phyloP scores from a whole-genome alignment of 2,888 invertebrate genomes.

The Drosophila leonis region DNA sequence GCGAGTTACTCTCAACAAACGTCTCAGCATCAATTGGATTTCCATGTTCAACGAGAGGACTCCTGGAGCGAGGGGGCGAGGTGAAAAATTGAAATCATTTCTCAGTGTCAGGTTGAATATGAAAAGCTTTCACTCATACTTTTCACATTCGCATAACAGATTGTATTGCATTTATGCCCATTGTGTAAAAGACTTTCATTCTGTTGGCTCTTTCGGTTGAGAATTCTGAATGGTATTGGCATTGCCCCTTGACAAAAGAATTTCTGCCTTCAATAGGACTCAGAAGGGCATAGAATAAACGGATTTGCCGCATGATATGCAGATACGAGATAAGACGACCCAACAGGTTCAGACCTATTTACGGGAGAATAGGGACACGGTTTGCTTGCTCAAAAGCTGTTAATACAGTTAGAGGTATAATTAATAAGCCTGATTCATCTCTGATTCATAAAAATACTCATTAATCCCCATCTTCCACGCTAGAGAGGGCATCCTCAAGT shows the following conservation, averaged over 20 bases:
- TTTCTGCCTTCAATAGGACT: slow-evolving; percentile 18
- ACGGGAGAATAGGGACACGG: not conserved
- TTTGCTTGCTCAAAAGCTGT: not conserved
- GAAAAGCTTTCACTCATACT: slow-evolving; percentile 47
- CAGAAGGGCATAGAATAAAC: slow-evolving; percentile 21
- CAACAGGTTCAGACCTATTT: slow-evolving; percentile 30
- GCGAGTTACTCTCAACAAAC: slow-evolving; percentile 11
- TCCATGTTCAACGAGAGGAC: slow-evolving; percentile 12
- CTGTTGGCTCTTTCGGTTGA: slow-evolving; percentile 15
- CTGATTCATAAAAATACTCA: slow-evolving; percentile 3
- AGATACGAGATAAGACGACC: not conserved
- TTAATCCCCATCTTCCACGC: not conserved
- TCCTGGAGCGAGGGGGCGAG: not conserved
- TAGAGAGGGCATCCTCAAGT: not conserved
- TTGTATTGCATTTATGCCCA: slow-evolving; percentile 44
- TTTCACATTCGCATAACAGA: slow-evolving; percentile 49
- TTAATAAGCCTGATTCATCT: slow-evolving; percentile 14
- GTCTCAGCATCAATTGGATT: slow-evolving; percentile 34
- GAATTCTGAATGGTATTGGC: slow-evolving; percentile 11
- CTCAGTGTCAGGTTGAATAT: slow-evolving; percentile 67
- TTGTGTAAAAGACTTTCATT: slow-evolving; percentile 28
- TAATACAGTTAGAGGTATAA: not conserved
- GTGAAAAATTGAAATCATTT: slow-evolving; percentile 62
- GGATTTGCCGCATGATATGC: slow-evolving; percentile 25
- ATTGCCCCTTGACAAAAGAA: slow-evolving; percentile 7